These are phyloP conservation scores for Beroe ovata DNA, from an alignment of 37 sponge, comb jelly and placozoan species.

Conservation along the genomic window DNA sequence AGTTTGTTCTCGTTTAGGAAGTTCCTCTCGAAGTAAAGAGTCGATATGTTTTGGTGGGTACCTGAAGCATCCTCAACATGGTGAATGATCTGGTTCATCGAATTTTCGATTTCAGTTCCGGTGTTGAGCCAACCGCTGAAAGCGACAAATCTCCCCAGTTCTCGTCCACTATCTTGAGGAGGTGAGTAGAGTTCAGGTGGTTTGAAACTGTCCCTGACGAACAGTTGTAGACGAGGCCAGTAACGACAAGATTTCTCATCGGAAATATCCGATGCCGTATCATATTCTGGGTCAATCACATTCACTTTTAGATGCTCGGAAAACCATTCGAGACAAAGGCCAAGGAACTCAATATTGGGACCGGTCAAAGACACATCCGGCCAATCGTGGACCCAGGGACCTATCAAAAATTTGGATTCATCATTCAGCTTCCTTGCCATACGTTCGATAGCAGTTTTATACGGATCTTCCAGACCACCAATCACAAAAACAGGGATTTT, in stretches of 20 bases:
- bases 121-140: not conserved
- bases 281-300: not conserved
- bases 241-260: not conserved
- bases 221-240: conserved; percentile 16
- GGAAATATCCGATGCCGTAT: too few species aligned
- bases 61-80: not conserved
- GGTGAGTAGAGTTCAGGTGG: not conserved
- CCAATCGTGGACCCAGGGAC: conserved; percentile 56
- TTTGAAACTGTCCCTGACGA: conserved; percentile 31
- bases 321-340: conserved; percentile 43
- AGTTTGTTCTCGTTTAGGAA: not conserved
- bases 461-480: conserved; percentile 41
- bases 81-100: not conserved
- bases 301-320: not conserved
- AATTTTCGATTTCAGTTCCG: not conserved
- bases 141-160: conserved; percentile 20
- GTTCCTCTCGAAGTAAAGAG: not conserved
- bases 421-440: conserved; percentile 40
- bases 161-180: not conserved
- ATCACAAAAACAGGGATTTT: conserved; percentile 11
- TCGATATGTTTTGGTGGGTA: not conserved
- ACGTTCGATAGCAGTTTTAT: conserved; percentile 8
- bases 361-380: conserved; percentile 22
- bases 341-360: not conserved
- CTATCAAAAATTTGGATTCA: not conserved